Percentiles rank a stretch among this genome's conserved stretches.
phyloP scores from a whole-genome alignment of 2,888 invertebrate genomes.

The Esperia sulphurella region DNA sequence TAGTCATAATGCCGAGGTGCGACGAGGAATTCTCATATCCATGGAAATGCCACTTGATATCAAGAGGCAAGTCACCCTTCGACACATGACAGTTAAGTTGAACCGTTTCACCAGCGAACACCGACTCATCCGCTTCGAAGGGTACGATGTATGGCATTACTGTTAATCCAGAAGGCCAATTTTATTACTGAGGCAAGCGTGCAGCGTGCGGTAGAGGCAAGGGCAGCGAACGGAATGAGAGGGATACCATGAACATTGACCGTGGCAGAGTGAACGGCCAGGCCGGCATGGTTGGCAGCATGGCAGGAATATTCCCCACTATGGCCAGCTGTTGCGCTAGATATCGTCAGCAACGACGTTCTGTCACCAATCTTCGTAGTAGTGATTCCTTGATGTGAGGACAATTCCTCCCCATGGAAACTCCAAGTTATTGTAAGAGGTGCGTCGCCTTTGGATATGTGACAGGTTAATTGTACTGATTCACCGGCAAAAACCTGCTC shows the following conservation, averaged over 20 bases:
- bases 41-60: constrained; percentile 87
- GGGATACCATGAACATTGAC: constrained; percentile 84
- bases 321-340: constrained; percentile 81
- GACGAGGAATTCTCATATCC: constrained; percentile 78
- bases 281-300: constrained; percentile 83
- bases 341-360: constrained; percentile 83
- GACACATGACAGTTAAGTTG: constrained; percentile 84
- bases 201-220: constrained; percentile 68
- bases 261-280: constrained; percentile 79
- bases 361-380: constrained; percentile 81
- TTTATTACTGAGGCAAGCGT: constrained; percentile 69
- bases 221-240: constrained; percentile 33
- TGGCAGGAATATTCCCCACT: constrained; percentile 86
- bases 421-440: constrained; percentile 88
- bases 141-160: constrained; percentile 84
- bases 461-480: constrained; percentile 81
- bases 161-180: constrained; percentile 74
- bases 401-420: constrained; percentile 81
- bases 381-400: constrained; percentile 75
- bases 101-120: constrained; percentile 84
- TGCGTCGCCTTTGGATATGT: constrained; percentile 83
- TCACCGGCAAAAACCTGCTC: constrained; percentile 83
- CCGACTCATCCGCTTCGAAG: constrained; percentile 82
- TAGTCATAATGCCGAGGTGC: constrained; percentile 81
- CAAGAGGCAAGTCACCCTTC: constrained; percentile 87